Base-by-base conservation (phyloP, 2,888 invertebrate species). In the Uloborus plumipes region DNA sequence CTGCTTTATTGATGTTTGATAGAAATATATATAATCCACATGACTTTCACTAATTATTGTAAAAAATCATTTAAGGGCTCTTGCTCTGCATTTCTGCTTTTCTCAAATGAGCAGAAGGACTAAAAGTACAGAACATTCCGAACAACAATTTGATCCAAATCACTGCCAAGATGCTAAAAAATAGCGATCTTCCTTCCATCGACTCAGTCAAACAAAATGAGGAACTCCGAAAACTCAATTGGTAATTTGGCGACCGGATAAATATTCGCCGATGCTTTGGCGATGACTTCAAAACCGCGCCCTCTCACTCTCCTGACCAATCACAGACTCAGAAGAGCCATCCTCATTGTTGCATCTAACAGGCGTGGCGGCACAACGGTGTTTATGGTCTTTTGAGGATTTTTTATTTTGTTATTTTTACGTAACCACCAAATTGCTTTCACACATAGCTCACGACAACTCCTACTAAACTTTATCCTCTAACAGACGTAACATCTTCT, bases 291-390 rank as follows among this genome's bases (percentile, higher is more conserved):
- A 22, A 18, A 66, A 55, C 79, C 49, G 53, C 73, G 72, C 73
- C 79, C 79, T 59, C n/a, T 20, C 1, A 9, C 53, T 13, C 22
- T 18, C 26, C 18, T 18, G 49, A 53, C 79, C 79, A 80, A 80
- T 80, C 62, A 20, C 55, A 26, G 47, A 14, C 47, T 47, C 18
- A 16, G 22, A 59, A n/a, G 47, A 51, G 18, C 66, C 53, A 31
- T 65, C 7, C 31, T 66, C 79, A 59, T 73, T 69, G 67, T 73
- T 80, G 73, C 18, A 71, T 61, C 69, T 73, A 80, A 80, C 79
- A 80, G 79, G 79, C 79, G 79, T 80, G 79, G 79, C 67, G 61
- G 72, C 47, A 73, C 79, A 69, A 73, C 79, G 73, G 71, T 80
- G 73, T 80, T 80, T 73, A 66, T 53, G 72, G 55, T 55, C 53